Percentiles rank a stretch among this genome's conserved stretches.
Conservation (phyloP, 2,888 invertebrate genomes). For the Nasonia oneida region DNA sequence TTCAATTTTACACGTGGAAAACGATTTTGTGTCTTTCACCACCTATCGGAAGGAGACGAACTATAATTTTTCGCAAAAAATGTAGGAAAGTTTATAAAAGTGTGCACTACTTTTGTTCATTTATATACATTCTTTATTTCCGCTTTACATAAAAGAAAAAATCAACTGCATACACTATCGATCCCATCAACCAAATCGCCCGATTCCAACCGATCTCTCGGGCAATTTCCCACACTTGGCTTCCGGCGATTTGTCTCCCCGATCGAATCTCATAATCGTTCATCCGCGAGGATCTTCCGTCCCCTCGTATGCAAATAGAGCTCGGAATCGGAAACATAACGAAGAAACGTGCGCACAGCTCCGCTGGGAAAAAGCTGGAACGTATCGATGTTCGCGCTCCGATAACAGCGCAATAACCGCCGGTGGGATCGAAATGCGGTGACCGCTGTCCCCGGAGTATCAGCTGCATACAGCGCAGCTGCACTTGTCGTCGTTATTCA, state of each 20-base stretch:
- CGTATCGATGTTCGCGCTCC: not conserved
- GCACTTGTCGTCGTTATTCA: conserved; percentile 5
- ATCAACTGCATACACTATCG: not conserved
- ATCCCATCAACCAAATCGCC: not conserved
- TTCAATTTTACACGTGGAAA: no score
- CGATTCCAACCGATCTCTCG: not conserved
- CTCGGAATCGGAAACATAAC: conserved; percentile 1
- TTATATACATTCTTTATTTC: no score
- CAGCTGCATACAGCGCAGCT: not conserved
- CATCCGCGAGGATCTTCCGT: not conserved
- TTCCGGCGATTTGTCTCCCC: not conserved
- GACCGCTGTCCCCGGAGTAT: not conserved
- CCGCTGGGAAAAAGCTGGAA: not conserved
- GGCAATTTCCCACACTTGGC: not conserved
- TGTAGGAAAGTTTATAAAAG: no score
- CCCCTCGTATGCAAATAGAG: not conserved
- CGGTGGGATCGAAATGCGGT: not conserved
- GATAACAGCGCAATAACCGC: conserved; percentile 6
- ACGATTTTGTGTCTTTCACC: no score
- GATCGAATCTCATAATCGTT: not conserved
- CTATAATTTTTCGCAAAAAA: no score
- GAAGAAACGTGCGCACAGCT: not conserved
- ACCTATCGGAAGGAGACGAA: no score
- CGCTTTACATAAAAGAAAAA: no score
- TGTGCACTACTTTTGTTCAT: no score